Percentiles rank a stretch among this genome's conserved stretches.
Conservation (phyloP, 2,888 invertebrate genomes). For the Venusia cambrica region DNA sequence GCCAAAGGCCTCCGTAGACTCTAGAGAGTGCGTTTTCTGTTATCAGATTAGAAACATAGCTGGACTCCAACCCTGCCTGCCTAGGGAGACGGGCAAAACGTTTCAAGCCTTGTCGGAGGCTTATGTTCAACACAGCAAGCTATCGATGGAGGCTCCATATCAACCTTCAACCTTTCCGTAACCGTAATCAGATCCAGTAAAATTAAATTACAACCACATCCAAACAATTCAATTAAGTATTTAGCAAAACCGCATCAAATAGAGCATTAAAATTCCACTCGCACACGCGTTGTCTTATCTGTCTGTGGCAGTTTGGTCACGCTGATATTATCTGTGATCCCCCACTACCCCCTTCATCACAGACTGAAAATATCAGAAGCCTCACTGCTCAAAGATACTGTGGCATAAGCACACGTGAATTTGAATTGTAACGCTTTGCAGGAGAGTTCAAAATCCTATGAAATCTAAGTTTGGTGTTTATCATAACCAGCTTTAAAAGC, state of each 20-base stretch:
- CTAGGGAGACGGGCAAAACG: too few species aligned
- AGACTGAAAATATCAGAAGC: conserved; percentile 9
- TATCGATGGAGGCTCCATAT: too few species aligned
- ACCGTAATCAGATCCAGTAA: conserved; percentile 25
- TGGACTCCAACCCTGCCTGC: too few species aligned
- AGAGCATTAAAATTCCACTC: conserved; percentile 65
- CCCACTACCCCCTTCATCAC: conserved; percentile 31
- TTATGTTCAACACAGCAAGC: too few species aligned
- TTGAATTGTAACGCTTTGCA: background rate
- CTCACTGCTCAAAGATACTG: conserved; percentile 2
- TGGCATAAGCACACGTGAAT: background rate
- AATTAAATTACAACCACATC: conserved; percentile 28
- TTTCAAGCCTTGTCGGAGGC: too few species aligned
- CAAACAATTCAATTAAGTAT: conserved; percentile 48
- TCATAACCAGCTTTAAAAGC: background rate
- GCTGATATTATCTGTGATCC: conserved; percentile 60
- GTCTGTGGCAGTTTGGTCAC: conserved; percentile 70
- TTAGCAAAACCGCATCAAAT: conserved; percentile 42
- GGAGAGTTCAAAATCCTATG: conserved; percentile 1
- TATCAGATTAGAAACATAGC: too few species aligned
- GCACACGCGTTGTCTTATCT: conserved; percentile 63
- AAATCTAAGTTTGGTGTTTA: background rate
- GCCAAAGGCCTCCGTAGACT: too few species aligned
- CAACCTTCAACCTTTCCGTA: conserved; percentile 6
- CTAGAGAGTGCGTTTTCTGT: too few species aligned